phyloP scores from a whole-genome alignment of 1,140 invertebrate species.

The Papilio helenus region DNA sequence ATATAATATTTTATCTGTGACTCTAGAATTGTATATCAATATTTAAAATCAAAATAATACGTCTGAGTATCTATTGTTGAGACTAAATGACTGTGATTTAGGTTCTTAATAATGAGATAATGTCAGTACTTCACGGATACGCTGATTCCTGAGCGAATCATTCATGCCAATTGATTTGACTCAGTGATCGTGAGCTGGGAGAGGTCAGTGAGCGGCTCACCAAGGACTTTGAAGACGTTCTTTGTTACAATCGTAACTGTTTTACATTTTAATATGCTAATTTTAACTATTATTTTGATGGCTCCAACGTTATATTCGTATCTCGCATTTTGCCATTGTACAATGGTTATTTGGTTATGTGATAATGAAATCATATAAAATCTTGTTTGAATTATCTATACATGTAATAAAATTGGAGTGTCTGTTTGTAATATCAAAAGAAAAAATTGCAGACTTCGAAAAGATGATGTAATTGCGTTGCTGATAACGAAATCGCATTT shows the following conservation, averaged over 20 bases:
- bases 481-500: too few relatives aligned
- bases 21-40: background rate
- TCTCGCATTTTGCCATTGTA: background rate
- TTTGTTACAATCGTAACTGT: conserved; percentile 9
- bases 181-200: conserved; percentile 9
- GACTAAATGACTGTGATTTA: background rate
- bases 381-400: too few relatives aligned
- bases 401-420: too few relatives aligned
- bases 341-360: background rate
- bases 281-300: background rate
- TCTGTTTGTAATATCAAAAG: too few relatives aligned
- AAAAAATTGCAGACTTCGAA: too few relatives aligned
- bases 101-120: background rate
- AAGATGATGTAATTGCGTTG: too few relatives aligned
- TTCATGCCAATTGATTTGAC: conserved; percentile 2
- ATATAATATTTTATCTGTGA: background rate
- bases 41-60: background rate
- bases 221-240: conserved; percentile 13
- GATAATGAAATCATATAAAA: too few relatives aligned
- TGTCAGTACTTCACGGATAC: background rate
- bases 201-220: conserved; percentile 26
- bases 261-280: background rate
- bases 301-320: background rate
- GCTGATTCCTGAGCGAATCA: conserved; percentile 19
- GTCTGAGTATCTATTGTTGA: background rate